A percentile compares a stretch with the other conserved stretches of the same genome.
Conservation (phyloP, 1,140 invertebrate species). For the Danaus plexippus region DNA sequence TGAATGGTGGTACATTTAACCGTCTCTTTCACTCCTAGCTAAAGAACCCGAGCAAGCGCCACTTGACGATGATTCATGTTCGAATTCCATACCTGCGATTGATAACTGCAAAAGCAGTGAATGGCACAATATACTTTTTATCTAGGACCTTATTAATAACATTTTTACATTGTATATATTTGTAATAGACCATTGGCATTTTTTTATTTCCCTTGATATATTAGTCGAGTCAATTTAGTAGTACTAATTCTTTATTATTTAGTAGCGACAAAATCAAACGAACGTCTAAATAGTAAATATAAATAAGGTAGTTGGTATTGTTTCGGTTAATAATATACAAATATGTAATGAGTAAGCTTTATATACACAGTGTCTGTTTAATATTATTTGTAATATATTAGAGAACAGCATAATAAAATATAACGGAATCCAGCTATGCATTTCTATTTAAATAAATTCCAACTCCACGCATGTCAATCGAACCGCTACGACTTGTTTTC, state of each 20-base stretch:
- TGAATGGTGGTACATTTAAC: constrained; percentile 59
- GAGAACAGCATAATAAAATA: constrained; percentile 11
- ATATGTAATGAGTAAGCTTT: too few relatives aligned
- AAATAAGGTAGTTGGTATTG: too few relatives aligned
- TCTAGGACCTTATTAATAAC: constrained; percentile 7
- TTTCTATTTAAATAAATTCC: constrained; percentile 25
- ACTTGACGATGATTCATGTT: constrained; percentile 68
- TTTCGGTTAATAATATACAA: too few relatives aligned
- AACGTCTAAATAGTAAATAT: too few relatives aligned
- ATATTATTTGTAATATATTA: constrained; percentile 13
- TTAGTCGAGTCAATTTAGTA: too few relatives aligned
- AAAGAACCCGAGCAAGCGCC: constrained; percentile 56
- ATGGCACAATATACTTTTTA: constrained; percentile 52
- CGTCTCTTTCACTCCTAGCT: constrained; percentile 56
- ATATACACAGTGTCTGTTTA: constrained; percentile 6
- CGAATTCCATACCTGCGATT: constrained; percentile 66
- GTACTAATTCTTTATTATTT: too few relatives aligned
- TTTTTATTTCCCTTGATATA: too few relatives aligned
- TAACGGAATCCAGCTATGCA: constrained; percentile 23
- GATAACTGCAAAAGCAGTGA: constrained; percentile 62
- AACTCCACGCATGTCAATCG: constrained; percentile 25
- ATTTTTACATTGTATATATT: too few relatives aligned
- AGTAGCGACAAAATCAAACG: too few relatives aligned
- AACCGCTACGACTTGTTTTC: constrained; percentile 26
- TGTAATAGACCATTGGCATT: too few relatives aligned